A percentile compares a stretch with the other conserved stretches of the same genome.
phyloP scores from a whole-genome alignment of 2,797 vertebrate genomes.

The Martes flavigula region DNA sequence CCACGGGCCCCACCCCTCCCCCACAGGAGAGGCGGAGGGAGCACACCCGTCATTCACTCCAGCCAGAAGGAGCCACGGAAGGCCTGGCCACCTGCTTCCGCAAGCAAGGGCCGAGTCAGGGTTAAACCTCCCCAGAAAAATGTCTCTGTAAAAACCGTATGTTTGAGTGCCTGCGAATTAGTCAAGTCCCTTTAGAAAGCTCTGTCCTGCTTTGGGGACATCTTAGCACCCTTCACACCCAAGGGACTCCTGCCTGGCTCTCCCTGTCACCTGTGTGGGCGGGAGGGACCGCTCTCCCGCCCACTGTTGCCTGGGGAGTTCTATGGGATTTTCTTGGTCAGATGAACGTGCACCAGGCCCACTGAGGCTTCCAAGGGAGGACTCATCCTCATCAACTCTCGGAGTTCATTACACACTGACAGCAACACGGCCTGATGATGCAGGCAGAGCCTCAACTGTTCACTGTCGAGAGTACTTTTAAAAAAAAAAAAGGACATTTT shows the following conservation, averaged over 20 bases:
- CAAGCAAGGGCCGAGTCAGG: not conserved
- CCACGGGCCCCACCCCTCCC: not conserved
- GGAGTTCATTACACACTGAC: rapidly evolving
- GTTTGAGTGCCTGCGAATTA: not conserved
- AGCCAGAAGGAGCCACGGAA: not conserved
- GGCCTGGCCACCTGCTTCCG: not conserved
- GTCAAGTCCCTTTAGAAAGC: not conserved
- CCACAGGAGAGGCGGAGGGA: not conserved
- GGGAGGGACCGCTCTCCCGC: rapidly evolving
- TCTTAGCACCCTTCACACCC: not conserved
- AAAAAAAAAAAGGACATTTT: too few species aligned
- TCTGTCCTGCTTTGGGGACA: not conserved
- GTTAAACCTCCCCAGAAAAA: not conserved
- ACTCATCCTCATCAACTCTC: rapidly evolving
- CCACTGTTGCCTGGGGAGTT: not conserved
- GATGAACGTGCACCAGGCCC: rapidly evolving
- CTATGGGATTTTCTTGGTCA: not conserved
- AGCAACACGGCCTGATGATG: rapidly evolving
- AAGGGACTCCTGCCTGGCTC: rapidly evolving
- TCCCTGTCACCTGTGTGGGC: rapidly evolving
- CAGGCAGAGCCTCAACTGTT: not conserved
- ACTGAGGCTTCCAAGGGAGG: not conserved
- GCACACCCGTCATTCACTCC: not conserved
- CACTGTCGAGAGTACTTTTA: not conserved
- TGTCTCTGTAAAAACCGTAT: not conserved